These are phyloP conservation scores for Meleagris gallopavo DNA, from an alignment of 2,113 vertebrate species.

Conservation along the genomic window DNA sequence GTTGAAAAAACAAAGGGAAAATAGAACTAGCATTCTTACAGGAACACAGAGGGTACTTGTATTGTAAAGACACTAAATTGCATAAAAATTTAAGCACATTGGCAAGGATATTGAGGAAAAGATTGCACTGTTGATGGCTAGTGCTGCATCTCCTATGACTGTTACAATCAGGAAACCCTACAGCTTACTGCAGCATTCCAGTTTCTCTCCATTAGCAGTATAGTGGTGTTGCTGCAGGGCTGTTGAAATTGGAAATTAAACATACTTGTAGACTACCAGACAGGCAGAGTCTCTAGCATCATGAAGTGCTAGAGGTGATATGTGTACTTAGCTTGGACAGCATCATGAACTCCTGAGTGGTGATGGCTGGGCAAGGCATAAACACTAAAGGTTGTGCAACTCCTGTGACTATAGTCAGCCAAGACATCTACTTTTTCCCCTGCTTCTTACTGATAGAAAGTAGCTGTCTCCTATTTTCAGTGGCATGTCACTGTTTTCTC, in stretches of 20 bases:
- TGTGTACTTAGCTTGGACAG: accelerated
- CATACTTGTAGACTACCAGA: neutral
- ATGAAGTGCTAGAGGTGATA: neutral
- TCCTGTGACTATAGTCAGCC: neutral
- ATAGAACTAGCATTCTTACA: neutral
- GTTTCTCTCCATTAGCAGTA: neutral
- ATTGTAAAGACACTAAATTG: neutral
- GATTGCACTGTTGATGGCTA: neutral
- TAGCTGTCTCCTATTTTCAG: neutral
- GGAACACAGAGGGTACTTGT: neutral
- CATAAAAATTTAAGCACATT: neutral
- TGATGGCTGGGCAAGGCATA: neutral
- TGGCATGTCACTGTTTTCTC: neutral
- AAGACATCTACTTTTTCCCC: neutral
- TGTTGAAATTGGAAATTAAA: neutral
- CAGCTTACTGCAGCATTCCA: neutral
- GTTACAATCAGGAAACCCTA: neutral
- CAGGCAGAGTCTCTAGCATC: neutral
- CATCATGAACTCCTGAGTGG: neutral
- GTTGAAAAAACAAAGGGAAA: neutral
- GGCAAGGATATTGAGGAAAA: neutral
- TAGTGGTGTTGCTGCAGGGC: neutral
- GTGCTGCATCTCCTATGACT: neutral
- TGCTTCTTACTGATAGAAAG: neutral
- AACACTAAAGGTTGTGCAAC: neutral